Base-by-base conservation (phyloP, 2,797 vertebrate genomes). In the Eleutherodactylus coqui region DNA sequence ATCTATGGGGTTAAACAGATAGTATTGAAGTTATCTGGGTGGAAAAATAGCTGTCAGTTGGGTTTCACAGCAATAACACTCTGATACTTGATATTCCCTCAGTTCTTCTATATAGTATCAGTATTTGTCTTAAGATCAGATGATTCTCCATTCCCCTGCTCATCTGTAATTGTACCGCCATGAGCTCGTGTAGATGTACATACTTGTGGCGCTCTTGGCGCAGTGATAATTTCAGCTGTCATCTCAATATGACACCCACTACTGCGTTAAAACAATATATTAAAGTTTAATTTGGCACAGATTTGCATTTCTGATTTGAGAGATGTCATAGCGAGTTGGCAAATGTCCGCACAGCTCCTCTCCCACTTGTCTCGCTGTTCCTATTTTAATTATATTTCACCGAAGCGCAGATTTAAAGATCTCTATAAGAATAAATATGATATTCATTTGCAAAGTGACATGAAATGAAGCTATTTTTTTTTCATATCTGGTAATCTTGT, bases 281-380 rank as follows among this genome's bases (percentile, higher is more conserved):
- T 43, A 73, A 73, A 73, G 69, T 73, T 73, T 73, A 13, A 45
- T 73, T 73, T 73, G 69, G 41, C 69, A 45, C 17, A 27, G 38
- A 73, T 45, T 73, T 45, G 69, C 69, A 73, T 73, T 16, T 73
- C 69, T 73, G 69, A 73, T 45, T 73, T 73, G 69, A 73, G 41
- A 73, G 69, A 73, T 73, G 69, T 73, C 69, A 73, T 36, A 45
- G 38, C 10, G 69, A 73, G 69, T 45, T 73, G 69, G 69, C 69
- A 73, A 73, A 73, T 73, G 69, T 73, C 69, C 69, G 69, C 69
- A 3, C 69, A n/a, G 38, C 41, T 73, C 38, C 41, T 73, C 69
- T 73, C 69, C 41, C 69, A 45, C 69, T 45, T 73, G 69, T 45
- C 67, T 70, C 36, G 13, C 19, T 24, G 67, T n/a, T 73, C 24